Percentiles rank a stretch among this genome's conserved stretches.
phyloP scores from a whole-genome alignment of 2,888 invertebrate genomes.

The Xestia ashworthii region DNA sequence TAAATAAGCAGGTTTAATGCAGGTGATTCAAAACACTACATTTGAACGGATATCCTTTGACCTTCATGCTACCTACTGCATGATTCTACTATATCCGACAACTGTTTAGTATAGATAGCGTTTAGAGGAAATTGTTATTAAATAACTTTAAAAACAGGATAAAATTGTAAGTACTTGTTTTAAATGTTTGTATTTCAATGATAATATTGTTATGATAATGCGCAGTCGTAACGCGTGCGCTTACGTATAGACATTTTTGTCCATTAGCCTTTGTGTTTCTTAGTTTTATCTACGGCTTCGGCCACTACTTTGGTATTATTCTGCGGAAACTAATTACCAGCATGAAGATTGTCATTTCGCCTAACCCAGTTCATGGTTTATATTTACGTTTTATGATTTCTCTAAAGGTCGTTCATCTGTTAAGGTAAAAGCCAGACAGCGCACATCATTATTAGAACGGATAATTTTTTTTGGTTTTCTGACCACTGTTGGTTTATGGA shows the following conservation, averaged over 20 bases:
- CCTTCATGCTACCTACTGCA: conserved; percentile 11
- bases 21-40: conserved; percentile 4
- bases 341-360: background rate
- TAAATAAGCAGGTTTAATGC: conserved; percentile 11
- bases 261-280: background rate
- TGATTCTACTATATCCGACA: background rate
- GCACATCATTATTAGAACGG: background rate
- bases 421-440: too few species aligned
- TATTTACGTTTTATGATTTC: too few species aligned
- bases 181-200: background rate
- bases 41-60: conserved; percentile 32
- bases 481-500: background rate
- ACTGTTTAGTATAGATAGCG: background rate
- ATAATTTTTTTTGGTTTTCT: background rate
- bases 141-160: background rate
- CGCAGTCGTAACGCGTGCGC: background rate
- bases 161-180: background rate
- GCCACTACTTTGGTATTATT: background rate
- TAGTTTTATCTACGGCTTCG: background rate
- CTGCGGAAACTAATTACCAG: background rate
- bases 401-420: too few species aligned
- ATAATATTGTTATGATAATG: conserved; percentile 5
- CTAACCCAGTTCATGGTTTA: background rate
- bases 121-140: background rate
- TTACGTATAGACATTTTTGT: background rate